These are phyloP conservation scores for Paracyclopina nana DNA, from an alignment of 1,140 invertebrate species.

Conservation along the genomic window DNA sequence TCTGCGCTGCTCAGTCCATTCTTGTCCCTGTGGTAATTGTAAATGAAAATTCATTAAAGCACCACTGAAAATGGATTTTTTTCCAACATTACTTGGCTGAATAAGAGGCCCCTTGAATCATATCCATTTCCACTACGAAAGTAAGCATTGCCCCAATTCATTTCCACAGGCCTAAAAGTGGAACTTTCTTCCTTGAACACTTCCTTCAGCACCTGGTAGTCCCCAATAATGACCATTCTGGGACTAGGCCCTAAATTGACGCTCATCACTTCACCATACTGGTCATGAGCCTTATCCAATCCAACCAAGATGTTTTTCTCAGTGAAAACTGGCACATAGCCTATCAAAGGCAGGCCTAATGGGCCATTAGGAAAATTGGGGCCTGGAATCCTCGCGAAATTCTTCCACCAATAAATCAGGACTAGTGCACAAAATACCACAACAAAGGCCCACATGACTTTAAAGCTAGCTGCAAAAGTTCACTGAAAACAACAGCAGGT, in stretches of 20 bases:
- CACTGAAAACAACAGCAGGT: too few species aligned
- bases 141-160: neutral
- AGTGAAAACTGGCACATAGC: neutral
- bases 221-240: neutral
- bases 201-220: conserved; percentile 1
- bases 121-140: conserved; percentile 2
- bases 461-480: too few species aligned
- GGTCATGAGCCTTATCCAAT: neutral
- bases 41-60: too few species aligned
- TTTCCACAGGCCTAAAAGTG: neutral
- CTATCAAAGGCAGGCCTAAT: neutral
- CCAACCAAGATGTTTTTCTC: neutral
- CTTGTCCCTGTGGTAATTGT: conserved; percentile 20
- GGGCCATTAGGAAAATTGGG: neutral
- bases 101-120: conserved; percentile 20
- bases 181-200: neutral
- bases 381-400: too few species aligned
- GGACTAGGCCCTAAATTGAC: neutral
- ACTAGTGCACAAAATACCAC: too few species aligned
- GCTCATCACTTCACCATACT: neutral
- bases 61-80: too few species aligned
- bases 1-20: conserved; percentile 21
- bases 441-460: too few species aligned
- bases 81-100: too few species aligned
- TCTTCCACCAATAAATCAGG: too few species aligned